Base-by-base conservation (phyloP, 2,888 invertebrate genomes). In the Drosophila kambysellisi region DNA sequence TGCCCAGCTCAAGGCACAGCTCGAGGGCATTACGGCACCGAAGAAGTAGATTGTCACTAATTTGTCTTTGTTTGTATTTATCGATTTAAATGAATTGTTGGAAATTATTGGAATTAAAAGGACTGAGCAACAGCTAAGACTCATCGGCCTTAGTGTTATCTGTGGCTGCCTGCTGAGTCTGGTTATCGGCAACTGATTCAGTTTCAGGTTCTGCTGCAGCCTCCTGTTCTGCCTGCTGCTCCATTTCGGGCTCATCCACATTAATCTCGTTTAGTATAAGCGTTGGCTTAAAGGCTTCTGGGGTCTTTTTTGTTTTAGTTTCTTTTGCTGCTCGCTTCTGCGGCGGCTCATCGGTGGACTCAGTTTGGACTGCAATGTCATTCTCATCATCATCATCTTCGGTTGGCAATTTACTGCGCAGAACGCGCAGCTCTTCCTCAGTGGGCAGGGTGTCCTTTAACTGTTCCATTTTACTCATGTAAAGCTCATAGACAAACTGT, bases 1-100 rank as follows among this genome's bases (percentile, higher is more conserved):
- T 92, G 96, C 97, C 79, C 98, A 99, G 92, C 94, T 99, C 12
- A 99, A 98, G 95, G 96, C 97, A 53, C 98, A 98, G 95, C 94
- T 98, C 79, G 98, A 98, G 94, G 98, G 98, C 82, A 98, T 98
- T 83, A 98, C 98, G 83, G 97, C 98, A 64, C 98, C 98, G 35
- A 98, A 98, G 94, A 98, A 98, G 94, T 98, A 95, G 94, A 58
- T 15, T 4, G 41, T 17, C 48, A 1, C 48, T 43, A 15, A 57
- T 41, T 54, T 56, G 52, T 54, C 15, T 63, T 74, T 54, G 29
- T 50, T 70, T 70, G 30, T 54, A 56, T 83, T 79, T 66, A 58
- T 70, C 60, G 57, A 52, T 48, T 70, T 76, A 67, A 63, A 61
- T 53, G 39, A 74, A 63, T 78, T 83, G 72, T 77, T 88, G 57